Conservation (phyloP, 2,888 invertebrate genomes). For the Tethea ocularis region DNA sequence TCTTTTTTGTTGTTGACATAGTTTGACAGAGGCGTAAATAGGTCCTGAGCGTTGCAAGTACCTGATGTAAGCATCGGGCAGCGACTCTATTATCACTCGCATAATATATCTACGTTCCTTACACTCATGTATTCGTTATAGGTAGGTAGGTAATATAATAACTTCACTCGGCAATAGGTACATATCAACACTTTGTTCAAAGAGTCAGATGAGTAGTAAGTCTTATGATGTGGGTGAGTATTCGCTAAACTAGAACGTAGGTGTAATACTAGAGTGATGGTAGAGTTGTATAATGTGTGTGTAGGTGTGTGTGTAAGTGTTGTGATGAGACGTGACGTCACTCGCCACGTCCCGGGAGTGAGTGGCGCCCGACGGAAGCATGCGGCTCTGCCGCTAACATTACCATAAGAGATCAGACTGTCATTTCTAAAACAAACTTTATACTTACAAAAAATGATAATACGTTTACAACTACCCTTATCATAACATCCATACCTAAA, state of each 20-base stretch:
- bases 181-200: neutral
- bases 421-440: conserved; percentile 76
- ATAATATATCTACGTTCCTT: conserved; percentile 2
- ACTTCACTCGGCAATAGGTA: neutral
- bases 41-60: conserved; percentile 46
- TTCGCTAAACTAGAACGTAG: conserved; percentile 12
- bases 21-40: conserved; percentile 47
- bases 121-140: neutral
- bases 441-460: conserved; percentile 75
- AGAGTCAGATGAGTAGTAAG: neutral
- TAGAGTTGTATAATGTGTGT: neutral
- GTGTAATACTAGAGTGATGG: conserved; percentile 11
- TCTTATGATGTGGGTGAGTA: neutral
- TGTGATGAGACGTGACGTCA: neutral
- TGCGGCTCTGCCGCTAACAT: conserved; percentile 51
- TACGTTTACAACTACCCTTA: conserved; percentile 78
- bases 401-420: conserved; percentile 83
- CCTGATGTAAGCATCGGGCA: conserved; percentile 45
- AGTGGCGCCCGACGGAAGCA: conserved; percentile 49
- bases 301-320: neutral
- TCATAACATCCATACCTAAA: conserved; percentile 75
- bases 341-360: conserved; percentile 12
- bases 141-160: neutral
- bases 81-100: conserved; percentile 13
- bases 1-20: conserved; percentile 50